These are phyloP conservation scores for Sarcophaga peregrina DNA, from an alignment of 1,140 invertebrate species.

Conservation along the genomic window DNA sequence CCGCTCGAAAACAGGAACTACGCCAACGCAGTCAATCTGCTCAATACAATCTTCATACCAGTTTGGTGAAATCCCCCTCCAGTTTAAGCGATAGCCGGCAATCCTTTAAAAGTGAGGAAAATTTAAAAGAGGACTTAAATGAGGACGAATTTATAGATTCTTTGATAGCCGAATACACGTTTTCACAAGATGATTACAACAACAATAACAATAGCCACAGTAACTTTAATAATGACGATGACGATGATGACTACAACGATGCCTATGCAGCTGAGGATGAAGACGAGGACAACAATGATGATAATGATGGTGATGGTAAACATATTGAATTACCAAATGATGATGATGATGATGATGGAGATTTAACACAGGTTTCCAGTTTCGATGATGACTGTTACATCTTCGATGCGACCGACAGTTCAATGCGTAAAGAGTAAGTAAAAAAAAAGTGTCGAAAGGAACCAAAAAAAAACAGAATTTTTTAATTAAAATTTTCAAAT, in stretches of 20 bases:
- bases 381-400: slow-evolving; percentile 48
- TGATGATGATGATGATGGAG: slow-evolving; percentile 27
- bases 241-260: not conserved
- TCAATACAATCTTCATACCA: not conserved
- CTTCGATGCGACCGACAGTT: not conserved
- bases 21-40: slow-evolving; percentile 34
- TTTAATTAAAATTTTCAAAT: too few species aligned
- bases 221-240: slow-evolving; percentile 8
- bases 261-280: not conserved
- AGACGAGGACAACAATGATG: slow-evolving; percentile 27
- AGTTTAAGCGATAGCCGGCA: not conserved
- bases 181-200: not conserved
- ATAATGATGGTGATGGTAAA: not conserved
- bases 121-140: not conserved
- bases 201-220: not conserved
- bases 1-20: not conserved
- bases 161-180: slow-evolving; percentile 28
- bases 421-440: slow-evolving; percentile 54
- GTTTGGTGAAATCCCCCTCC: not conserved
- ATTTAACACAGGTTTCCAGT: slow-evolving; percentile 45
- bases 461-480: too few species aligned
- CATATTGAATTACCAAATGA: not conserved
- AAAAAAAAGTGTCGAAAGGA: not conserved
- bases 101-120: not conserved
- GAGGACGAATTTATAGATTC: slow-evolving; percentile 18